Evolutionary conservation across 2,113 vertebrate genomes (phyloP).

Genomic region (Barbus barbus): DNA sequence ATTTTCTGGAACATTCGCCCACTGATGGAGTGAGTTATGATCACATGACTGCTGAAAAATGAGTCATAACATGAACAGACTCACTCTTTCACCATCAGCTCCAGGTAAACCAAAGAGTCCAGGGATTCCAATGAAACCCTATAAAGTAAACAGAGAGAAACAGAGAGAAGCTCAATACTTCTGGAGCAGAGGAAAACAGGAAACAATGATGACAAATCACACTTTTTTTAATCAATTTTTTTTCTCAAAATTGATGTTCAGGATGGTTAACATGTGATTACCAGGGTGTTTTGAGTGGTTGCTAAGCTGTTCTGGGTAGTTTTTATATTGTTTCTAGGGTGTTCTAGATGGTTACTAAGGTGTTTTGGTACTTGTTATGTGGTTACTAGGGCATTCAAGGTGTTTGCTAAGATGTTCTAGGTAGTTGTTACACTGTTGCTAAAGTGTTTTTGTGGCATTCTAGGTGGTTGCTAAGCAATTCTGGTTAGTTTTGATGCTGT

Average conservation of each 20-base stretch:
- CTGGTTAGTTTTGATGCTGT: too few relatives aligned
- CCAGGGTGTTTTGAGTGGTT: neutral
- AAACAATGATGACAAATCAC: neutral
- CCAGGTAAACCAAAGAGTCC: constrained; percentile 94
- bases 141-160: constrained; percentile 44
- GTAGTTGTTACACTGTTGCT: neutral
- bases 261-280: neutral
- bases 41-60: neutral
- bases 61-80: constrained; percentile 76
- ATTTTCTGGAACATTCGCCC: neutral
- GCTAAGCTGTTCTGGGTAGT: neutral
- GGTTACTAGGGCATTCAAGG: neutral
- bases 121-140: constrained; percentile 96
- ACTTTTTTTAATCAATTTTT: neutral
- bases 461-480: too few relatives aligned
- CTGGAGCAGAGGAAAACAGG: neutral
- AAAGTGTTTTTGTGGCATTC: too few relatives aligned
- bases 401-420: neutral
- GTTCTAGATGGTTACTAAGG: neutral
- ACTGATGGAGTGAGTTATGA: neutral
- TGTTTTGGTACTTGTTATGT: too few relatives aligned
- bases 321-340: neutral
- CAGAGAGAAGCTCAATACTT: constrained; percentile 2
- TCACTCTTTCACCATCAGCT: constrained; percentile 94
- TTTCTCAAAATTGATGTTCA: neutral